These are phyloP conservation scores for Arctocebus calabarensis DNA, from an alignment of 2,797 vertebrate species.

Conservation along the genomic window DNA sequence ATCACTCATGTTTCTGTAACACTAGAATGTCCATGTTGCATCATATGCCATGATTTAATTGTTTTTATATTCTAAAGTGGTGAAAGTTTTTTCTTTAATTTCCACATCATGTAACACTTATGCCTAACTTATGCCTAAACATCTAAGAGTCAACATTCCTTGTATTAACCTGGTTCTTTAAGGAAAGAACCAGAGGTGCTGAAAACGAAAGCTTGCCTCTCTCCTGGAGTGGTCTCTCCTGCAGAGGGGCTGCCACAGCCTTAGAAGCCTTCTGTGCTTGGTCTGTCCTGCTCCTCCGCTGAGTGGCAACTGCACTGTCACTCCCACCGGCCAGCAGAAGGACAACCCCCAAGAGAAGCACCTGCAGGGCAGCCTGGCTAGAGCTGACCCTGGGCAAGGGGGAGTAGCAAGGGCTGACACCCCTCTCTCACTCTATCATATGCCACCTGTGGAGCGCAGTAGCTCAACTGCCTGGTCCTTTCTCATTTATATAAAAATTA, in stretches of 20 bases:
- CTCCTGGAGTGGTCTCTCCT: not conserved
- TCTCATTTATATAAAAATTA: not conserved
- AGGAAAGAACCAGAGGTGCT: not conserved
- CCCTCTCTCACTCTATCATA: not conserved
- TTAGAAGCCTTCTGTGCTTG: fast-evolving
- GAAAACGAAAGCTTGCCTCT: not conserved
- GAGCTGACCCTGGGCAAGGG: not conserved
- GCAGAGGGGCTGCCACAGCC: not conserved
- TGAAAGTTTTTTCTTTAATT: not conserved
- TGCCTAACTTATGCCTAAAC: not conserved
- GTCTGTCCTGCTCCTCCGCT: not conserved
- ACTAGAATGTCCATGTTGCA: not conserved
- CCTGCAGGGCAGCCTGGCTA: too few relatives aligned
- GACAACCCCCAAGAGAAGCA: not conserved
- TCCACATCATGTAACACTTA: not conserved
- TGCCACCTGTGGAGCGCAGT: not conserved
- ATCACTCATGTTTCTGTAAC: not conserved
- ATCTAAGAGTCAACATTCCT: not conserved
- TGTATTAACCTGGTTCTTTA: not conserved
- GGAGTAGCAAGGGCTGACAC: fast-evolving
- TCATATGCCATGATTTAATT: not conserved
- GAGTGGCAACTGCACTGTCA: not conserved
- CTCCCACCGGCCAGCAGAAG: too few relatives aligned
- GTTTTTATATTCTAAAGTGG: not conserved
- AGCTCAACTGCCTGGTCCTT: not conserved